phyloP scores from a whole-genome alignment of 2,797 vertebrate genomes.

The Sparidentex hasta region DNA sequence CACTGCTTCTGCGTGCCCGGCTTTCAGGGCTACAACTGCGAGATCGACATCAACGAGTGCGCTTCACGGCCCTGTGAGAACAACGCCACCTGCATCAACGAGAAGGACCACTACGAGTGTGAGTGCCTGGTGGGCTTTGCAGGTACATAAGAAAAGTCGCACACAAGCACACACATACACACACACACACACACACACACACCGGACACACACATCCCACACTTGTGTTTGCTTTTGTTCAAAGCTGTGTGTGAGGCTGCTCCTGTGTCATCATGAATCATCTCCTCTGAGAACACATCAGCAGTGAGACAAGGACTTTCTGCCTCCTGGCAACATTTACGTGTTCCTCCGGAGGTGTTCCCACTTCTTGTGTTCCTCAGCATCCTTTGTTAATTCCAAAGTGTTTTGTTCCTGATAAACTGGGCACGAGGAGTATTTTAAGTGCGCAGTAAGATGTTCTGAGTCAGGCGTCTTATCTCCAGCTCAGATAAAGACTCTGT shows the following conservation, averaged over 20 bases:
- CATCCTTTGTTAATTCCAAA: neutral
- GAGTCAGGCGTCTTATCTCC: constrained; percentile 51
- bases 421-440: constrained; percentile 59
- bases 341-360: neutral
- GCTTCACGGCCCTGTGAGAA: constrained; percentile 93
- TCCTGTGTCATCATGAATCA: constrained; percentile 18
- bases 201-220: neutral
- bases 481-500: constrained; percentile 47
- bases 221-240: neutral
- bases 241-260: neutral
- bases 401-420: constrained; percentile 51
- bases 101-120: constrained; percentile 91
- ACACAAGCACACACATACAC: neutral
- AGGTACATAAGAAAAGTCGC: constrained; percentile 80
- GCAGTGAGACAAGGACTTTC: neutral
- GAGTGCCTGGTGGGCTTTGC: constrained; percentile 89
- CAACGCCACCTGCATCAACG: constrained; percentile 91
- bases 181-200: no score
- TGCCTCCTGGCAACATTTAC: neutral
- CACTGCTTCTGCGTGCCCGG: constrained; percentile 96
- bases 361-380: neutral
- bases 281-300: constrained; percentile 6
- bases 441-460: constrained; percentile 49
- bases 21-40: constrained; percentile 93
- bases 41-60: constrained; percentile 97